Evolutionary conservation across 1,140 invertebrate genomes (phyloP), one percentile per base, ranked within the genome.

Genomic region (Bicyclus anynana): DNA sequence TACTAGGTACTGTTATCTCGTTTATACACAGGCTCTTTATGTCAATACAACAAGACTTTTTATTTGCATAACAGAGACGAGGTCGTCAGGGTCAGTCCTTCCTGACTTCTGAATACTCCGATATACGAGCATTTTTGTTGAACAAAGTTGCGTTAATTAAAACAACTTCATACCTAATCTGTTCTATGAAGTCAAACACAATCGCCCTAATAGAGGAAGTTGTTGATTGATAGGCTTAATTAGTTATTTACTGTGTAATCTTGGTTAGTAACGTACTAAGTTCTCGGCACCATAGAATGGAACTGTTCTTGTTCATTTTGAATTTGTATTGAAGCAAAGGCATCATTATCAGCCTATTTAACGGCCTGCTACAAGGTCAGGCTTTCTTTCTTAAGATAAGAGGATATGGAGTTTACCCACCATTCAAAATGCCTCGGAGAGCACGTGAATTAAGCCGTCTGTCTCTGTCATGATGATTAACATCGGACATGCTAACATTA

Each of bases 91-190:
- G 82, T 79, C 75, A 49, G 69, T 38, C 58, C 72, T 84, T 85
- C 82, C 82, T 84, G 69, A 58, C 59, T 63, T 61, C 53, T 58
- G 64, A 72, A 67, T 65, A 79, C 62, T 23, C 23, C 3, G 7
- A 7, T 23, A 23, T 23, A 23, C 50, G 49, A 62, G 72, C 58
- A 71, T 69, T 68, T 73, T 67, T 70, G 59, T 62, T 72, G 42
- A 80, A 80, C 72, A 77, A 70, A 67, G 72, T 80, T 75, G 69
- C 65, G 62, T 74, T 80, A 80, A 77, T 80, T 77, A 77, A 44
- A 50, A 50, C 49, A 44, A 37, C 49, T 53, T 71, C 59, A 64
- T 54, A 26, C 59, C 48, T 75, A 78, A 77, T 67, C 63, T 73
- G 49, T 71, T 73, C 70, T 69, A 23, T 61, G 70, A 70, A 23